phyloP scores from a whole-genome alignment of 2,888 invertebrate species.

The Sesamia inferens region DNA sequence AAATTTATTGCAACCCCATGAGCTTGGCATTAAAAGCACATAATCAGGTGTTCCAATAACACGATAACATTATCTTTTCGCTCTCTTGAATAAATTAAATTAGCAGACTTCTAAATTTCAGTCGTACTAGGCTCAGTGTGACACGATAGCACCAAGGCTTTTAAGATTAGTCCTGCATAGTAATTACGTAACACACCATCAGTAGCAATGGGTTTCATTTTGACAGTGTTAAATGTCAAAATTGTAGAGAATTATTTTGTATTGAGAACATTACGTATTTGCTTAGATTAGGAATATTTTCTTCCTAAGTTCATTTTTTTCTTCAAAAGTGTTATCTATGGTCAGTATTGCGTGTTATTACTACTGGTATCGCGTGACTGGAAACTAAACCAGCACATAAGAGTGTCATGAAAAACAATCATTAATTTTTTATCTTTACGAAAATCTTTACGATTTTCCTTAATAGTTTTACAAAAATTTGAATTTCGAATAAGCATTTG shows the following conservation, averaged over 20 bases:
- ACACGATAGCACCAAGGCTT: conserved; percentile 1
- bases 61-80: conserved; percentile 36
- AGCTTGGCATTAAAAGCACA: conserved; percentile 27
- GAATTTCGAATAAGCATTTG: neutral
- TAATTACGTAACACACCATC: too few relatives aligned
- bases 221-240: too few relatives aligned
- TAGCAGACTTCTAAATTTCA: conserved; percentile 6
- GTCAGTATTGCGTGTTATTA: conserved; percentile 53
- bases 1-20: neutral
- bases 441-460: neutral
- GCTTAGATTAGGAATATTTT: too few relatives aligned
- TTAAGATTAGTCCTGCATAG: conserved; percentile 1
- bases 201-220: too few relatives aligned
- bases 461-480: neutral
- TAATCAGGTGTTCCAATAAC: neutral
- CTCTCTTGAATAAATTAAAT: conserved; percentile 14
- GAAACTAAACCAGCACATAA: conserved; percentile 44
- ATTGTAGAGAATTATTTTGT: too few relatives aligned
- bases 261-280: too few relatives aligned
- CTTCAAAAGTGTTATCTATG: conserved; percentile 31
- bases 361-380: conserved; percentile 47
- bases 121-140: neutral
- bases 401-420: conserved; percentile 38
- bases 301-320: neutral
- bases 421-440: conserved; percentile 18